phyloP scores from a whole-genome alignment of 2,888 invertebrate genomes.

The Andrena hattorfiana region DNA sequence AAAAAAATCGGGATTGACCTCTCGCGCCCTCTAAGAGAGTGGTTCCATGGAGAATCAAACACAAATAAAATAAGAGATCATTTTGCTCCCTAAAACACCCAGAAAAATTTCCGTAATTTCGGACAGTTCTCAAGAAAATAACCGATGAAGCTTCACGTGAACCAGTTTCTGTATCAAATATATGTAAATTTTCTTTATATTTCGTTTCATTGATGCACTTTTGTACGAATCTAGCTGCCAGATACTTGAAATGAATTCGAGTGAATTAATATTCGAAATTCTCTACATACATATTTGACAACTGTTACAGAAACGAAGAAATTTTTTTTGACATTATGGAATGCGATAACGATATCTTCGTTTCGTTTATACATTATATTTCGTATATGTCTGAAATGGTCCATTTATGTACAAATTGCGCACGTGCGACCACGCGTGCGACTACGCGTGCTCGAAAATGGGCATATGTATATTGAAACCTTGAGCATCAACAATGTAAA shows the following conservation, averaged over 20 bases:
- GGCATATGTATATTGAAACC: slow-evolving; percentile 17
- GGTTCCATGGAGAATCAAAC: neutral
- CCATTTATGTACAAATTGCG: slow-evolving; percentile 37
- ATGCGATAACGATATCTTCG: slow-evolving; percentile 16
- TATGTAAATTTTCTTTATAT: slow-evolving; percentile 6
- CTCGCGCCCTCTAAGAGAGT: too few species aligned
- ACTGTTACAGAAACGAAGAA: slow-evolving; percentile 2
- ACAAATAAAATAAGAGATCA: neutral
- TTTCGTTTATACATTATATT: slow-evolving; percentile 9
- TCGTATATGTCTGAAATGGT: slow-evolving; percentile 21
- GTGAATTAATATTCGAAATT: slow-evolving; percentile 25
- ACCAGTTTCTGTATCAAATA: neutral
- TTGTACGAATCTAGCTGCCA: slow-evolving; percentile 13
- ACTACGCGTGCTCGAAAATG: slow-evolving; percentile 35
- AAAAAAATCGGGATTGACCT: too few species aligned
- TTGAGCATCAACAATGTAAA: slow-evolving; percentile 21
- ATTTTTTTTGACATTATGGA: slow-evolving; percentile 13
- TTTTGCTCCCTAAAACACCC: neutral
- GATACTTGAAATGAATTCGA: slow-evolving; percentile 1
- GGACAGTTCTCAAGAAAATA: neutral
- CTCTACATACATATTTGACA: slow-evolving; percentile 14
- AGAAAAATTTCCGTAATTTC: neutral
- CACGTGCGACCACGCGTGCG: slow-evolving; percentile 29
- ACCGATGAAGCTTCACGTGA: neutral
- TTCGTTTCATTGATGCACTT: slow-evolving; percentile 31